Conservation (phyloP, 2,113 vertebrate genomes). For the Equus przewalskii region DNA sequence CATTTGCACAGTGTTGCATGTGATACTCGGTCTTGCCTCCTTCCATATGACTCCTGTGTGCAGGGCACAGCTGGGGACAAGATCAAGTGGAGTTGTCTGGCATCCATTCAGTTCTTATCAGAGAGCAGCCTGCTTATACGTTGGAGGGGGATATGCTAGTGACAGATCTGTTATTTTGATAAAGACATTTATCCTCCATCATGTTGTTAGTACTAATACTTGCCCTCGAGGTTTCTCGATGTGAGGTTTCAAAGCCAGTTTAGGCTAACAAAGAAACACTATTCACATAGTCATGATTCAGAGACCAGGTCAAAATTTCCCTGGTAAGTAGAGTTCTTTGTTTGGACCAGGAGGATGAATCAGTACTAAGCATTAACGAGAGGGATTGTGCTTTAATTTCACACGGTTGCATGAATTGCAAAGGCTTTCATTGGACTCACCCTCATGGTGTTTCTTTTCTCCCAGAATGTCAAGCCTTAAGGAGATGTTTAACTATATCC, state of each 20-base stretch:
- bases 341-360: not conserved
- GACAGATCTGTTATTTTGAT: slow-evolving; percentile 12
- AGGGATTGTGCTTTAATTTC: not conserved
- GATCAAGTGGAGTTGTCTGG: not conserved
- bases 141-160: not conserved
- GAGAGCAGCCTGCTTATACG: not conserved
- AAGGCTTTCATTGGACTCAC: not conserved
- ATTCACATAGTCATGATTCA: not conserved
- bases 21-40: not conserved
- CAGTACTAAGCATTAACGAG: not conserved
- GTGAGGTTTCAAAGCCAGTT: not conserved
- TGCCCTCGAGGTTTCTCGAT: not conserved
- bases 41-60: not conserved
- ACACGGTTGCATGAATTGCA: not conserved
- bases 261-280: not conserved
- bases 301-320: not conserved
- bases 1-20: not conserved
- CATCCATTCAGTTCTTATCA: not conserved
- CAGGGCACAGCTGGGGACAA: not conserved
- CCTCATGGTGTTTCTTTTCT: not conserved
- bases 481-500: not conserved
- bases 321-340: slow-evolving; percentile 1
- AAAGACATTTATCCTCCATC: not conserved
- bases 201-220: not conserved
- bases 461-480: not conserved